Evolutionary conservation across 2,797 vertebrate genomes (phyloP).

Genomic region (Rhyacichthys aspro): DNA sequence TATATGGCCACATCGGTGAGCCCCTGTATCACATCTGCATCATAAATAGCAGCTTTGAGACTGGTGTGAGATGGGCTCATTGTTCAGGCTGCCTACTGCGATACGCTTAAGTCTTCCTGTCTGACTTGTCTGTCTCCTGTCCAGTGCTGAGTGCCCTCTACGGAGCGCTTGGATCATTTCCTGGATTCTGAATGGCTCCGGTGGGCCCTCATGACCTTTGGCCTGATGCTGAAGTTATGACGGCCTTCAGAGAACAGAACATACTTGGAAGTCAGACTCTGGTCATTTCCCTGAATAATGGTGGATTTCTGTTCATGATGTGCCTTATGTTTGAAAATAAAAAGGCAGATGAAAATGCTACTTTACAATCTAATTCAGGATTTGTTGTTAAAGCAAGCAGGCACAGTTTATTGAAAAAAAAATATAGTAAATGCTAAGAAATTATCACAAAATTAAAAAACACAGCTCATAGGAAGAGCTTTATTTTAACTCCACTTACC

Average conservation of each 20-base stretch:
- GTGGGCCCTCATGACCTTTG: slow-evolving; percentile 65
- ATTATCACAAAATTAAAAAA: slow-evolving; percentile 8
- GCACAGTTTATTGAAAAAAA: no score
- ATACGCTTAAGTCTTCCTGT: slow-evolving; percentile 30
- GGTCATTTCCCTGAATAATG: slow-evolving; percentile 42
- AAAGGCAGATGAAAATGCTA: slow-evolving; percentile 15
- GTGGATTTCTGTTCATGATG: slow-evolving; percentile 21
- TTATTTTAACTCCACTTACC: slow-evolving; percentile 20
- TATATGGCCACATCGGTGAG: slow-evolving; percentile 63
- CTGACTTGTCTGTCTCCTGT: slow-evolving; percentile 41
- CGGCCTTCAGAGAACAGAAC: slow-evolving; percentile 54
- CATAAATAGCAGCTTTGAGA: slow-evolving; percentile 55
- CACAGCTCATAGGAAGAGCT: slow-evolving; percentile 5
- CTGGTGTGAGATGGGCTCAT: slow-evolving; percentile 26
- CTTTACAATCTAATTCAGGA: slow-evolving; percentile 1
- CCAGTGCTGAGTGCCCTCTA: slow-evolving; percentile 46
- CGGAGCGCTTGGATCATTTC: slow-evolving; percentile 61
- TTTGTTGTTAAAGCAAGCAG: no score
- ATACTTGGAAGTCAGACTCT: slow-evolving; percentile 45
- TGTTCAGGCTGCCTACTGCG: slow-evolving; percentile 33
- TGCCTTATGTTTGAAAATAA: slow-evolving; percentile 27
- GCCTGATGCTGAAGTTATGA: slow-evolving; percentile 56
- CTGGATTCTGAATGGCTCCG: slow-evolving; percentile 53
- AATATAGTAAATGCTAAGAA: slow-evolving; percentile 11
- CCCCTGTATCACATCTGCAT: slow-evolving; percentile 63